Base-by-base conservation (phyloP, 2,113 vertebrate species). In the Heterotis niloticus region DNA sequence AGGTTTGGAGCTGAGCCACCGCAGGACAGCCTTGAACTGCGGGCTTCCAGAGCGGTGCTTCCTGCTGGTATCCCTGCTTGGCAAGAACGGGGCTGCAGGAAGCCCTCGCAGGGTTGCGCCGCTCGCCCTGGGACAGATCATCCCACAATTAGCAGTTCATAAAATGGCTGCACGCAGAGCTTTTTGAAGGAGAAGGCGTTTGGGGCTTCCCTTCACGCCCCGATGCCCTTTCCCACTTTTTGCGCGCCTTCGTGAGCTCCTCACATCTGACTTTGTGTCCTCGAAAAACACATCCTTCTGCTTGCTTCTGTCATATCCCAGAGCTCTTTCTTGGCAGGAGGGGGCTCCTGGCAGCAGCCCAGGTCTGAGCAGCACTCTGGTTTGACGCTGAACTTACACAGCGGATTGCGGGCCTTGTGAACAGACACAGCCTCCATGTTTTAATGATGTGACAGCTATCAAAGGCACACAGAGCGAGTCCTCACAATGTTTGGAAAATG, bases 401-500 rank as follows among this genome's bases (percentile, higher is more conserved):
- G 64, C 18, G 20, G 18, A 5, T 20, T 14, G 28, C 7, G 12
- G 28, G 16, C 26, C 28, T 64, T 29, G 75, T 20, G 34, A 17
- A 69, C 13, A 64, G 5, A n/a, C 29, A 68, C 5, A 56, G 12
- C 64, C 23, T 54, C 4, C 23, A 26, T 12, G n/a, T 54, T 56
- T 54, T 24, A 66, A 74, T 26, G 69, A 54, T 23, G 70, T 65
- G 62, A 54, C 23, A 5, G 44, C 68, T 59, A 65, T 73, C 28
- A 60, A 65, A 64, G 17, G n/a, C 44, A 13, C 2, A 59, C 26
- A 20, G 62, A n/a, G 18, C 44, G n/a, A 14, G 24, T 29, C 76
- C 57, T 77, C 44, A 44, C 16, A 68, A 77, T 77, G 64, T 77
- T 77, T 52, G 23, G n/a, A 17, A 68, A 57, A 24, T 20, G n/a